phyloP scores from a whole-genome alignment of 2,797 vertebrate genomes.

The Cephalopachus bancanus region DNA sequence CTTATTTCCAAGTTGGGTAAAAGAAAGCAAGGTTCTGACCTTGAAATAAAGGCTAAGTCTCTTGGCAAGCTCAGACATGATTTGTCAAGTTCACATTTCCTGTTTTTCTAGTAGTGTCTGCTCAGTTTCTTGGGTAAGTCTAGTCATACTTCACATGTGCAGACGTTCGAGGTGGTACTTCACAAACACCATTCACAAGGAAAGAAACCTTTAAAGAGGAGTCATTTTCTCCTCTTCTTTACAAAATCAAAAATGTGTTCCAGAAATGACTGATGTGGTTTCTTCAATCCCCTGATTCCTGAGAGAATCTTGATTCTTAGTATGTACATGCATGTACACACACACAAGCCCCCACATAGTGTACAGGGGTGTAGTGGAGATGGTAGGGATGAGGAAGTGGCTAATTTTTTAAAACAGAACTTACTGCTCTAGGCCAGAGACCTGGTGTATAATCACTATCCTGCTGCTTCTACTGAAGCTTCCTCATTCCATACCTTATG shows the following conservation, averaged over 20 bases:
- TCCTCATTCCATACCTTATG: not conserved
- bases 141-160: not conserved
- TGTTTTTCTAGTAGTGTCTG: not conserved
- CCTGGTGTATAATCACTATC: not conserved
- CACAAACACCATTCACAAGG: not conserved
- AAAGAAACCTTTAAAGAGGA: not conserved
- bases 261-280: not conserved
- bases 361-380: not conserved
- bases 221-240: not conserved
- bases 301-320: not conserved
- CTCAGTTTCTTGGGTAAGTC: not conserved
- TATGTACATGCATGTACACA: not conserved
- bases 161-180: not conserved
- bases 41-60: not conserved
- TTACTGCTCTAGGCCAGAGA: not conserved
- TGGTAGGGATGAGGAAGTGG: not conserved
- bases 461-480: not conserved
- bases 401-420: not conserved
- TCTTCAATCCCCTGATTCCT: not conserved
- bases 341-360: too few species aligned
- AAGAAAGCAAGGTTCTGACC: conserved; percentile 28
- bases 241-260: not conserved
- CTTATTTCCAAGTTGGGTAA: conserved; percentile 48
- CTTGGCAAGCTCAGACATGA: not conserved
- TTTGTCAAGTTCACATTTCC: not conserved